Base-by-base conservation (phyloP, 2,888 invertebrate species). In the Hydropsyche betteni region DNA sequence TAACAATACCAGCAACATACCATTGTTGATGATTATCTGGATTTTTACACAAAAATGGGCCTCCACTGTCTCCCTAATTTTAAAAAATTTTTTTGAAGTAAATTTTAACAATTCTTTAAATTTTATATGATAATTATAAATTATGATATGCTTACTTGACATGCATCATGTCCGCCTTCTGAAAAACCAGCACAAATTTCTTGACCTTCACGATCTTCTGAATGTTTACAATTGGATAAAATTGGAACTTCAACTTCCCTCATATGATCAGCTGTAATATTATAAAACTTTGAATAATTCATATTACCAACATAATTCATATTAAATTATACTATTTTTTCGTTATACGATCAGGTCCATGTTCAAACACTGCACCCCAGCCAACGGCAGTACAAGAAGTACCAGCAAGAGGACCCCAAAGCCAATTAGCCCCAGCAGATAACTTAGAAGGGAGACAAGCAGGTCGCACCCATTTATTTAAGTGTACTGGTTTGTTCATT, bases 1-100 rank as follows among this genome's bases (percentile, higher is more conserved):
- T 95, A 0, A 96, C 94, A 71, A 96, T 89, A 0, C 95, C 96
- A 5, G 92, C 94, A 77, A 94, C 86, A 82, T 94, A 94, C 92
- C 93, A 94, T 81, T 92, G 92, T 78, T 89, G 88, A 0, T 87
- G 83, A 81, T 89, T 88, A 75, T 87, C 86, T 55, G 91, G 90
- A 84, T 92, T 92, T 82, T 89, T 90, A 84, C 95, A 95, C 83
- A 95, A 89, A 69, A 95, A 88, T 68, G 95, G 95, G 0, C 95
- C 95, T 68, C 95, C 95, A 80, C 94, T 94, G 81, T 94, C 93
- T 68, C 93, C 94, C 87, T 93, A 79, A 36, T 64, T 36, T 36
- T 55, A 5, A 64, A 33, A 33, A 52, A 83, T 82, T 80, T 79
- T 16, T 69, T 36, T 44, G 12, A 69, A 44, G n/a, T 12, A 71